These are phyloP conservation scores for Coenobita brevimanus DNA, from an alignment of 1,140 invertebrate genomes.

Conservation along the genomic window DNA sequence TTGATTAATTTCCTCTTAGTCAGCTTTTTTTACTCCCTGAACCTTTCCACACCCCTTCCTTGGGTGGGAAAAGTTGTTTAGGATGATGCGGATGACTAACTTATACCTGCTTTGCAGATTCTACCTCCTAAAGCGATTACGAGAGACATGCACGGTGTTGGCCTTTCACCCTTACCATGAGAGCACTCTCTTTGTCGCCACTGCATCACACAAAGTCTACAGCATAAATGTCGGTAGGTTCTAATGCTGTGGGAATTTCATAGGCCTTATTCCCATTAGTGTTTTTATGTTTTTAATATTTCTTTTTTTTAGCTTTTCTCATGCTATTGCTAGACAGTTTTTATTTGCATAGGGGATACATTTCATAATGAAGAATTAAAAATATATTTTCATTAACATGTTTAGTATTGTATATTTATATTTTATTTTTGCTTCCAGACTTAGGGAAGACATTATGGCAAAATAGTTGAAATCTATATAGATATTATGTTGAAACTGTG, in stretches of 20 bases:
- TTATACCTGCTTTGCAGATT: background rate
- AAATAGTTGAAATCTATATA: too few relatives aligned
- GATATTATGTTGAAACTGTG: too few relatives aligned
- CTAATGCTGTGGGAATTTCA: background rate
- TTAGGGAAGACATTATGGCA: too few relatives aligned
- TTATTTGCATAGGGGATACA: too few relatives aligned
- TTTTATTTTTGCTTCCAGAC: too few relatives aligned
- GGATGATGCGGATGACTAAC: too few relatives aligned
- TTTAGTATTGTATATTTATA: too few relatives aligned
- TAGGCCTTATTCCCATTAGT: background rate
- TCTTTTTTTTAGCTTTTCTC: background rate
- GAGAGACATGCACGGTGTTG: conserved; percentile 33
- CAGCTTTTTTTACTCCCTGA: too few relatives aligned
- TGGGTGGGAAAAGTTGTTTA: background rate
- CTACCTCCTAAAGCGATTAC: conserved; percentile 45
- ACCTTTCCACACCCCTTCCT: background rate
- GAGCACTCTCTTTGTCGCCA: conserved; percentile 36
- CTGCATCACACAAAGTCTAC: conserved; percentile 43
- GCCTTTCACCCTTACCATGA: conserved; percentile 49
- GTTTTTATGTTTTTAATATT: background rate
- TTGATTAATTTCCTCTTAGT: too few relatives aligned
- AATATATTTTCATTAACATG: too few relatives aligned
- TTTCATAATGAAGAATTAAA: too few relatives aligned
- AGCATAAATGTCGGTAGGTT: conserved; percentile 52
- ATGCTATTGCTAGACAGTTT: background rate